These are phyloP conservation scores for Eristalis pertinax DNA, from an alignment of 2,888 invertebrate genomes.

Conservation along the genomic window DNA sequence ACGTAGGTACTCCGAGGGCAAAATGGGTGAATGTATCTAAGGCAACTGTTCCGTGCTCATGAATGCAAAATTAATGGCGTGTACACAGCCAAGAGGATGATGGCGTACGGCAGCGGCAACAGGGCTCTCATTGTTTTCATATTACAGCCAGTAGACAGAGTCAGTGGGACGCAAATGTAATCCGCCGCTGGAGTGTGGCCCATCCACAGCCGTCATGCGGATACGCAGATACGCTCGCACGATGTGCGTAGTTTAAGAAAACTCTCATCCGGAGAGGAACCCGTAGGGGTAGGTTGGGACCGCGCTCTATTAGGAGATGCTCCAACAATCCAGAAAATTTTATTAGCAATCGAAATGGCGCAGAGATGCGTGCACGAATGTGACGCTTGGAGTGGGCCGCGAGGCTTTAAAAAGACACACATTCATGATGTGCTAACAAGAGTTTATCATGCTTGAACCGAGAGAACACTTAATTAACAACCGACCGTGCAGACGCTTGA, in stretches of 20 bases:
- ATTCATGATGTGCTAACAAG: background rate
- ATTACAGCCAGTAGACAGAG: background rate
- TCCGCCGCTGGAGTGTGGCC: too few species aligned
- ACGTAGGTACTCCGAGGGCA: background rate
- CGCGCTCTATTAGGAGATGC: background rate
- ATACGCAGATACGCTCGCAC: too few species aligned
- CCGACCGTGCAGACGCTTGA: background rate
- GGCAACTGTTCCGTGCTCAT: background rate
- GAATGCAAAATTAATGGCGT: constrained; percentile 19
- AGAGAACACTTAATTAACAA: background rate
- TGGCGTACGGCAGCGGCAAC: background rate
- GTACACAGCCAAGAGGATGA: background rate
- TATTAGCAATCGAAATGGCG: background rate
- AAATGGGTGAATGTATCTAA: constrained; percentile 8
- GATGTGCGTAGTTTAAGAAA: background rate
- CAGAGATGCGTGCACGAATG: background rate
- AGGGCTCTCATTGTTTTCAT: background rate
- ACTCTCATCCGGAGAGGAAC: background rate
- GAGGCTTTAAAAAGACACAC: background rate
- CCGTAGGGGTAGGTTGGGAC: background rate
- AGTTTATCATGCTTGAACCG: background rate
- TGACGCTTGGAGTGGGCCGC: too few species aligned
- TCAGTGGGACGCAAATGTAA: too few species aligned
- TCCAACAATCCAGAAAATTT: background rate
- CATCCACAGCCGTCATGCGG: too few species aligned